phyloP scores from a whole-genome alignment of 92 coral and sea anemone genomes.

The Anthopleura xanthogrammica region DNA sequence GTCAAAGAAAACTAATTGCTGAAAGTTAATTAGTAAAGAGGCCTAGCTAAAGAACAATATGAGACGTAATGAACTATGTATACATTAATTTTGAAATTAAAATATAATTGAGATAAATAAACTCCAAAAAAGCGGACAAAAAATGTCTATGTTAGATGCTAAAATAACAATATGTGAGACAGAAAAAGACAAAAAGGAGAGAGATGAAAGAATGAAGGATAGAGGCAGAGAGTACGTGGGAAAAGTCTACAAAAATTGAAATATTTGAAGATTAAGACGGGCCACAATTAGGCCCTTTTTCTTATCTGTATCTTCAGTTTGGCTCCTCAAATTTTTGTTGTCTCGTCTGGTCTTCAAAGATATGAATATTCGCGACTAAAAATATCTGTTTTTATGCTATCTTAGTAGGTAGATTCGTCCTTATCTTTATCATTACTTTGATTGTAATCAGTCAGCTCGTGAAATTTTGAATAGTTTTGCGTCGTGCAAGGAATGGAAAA shows the following conservation, averaged over 20 bases:
- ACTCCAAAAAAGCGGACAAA: not conserved
- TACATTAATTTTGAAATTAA: no score
- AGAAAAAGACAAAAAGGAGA: not conserved
- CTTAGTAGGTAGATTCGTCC: not conserved
- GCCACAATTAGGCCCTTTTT: not conserved
- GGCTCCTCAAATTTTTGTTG: not conserved
- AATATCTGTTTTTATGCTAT: not conserved
- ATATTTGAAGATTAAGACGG: not conserved
- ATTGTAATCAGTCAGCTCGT: not conserved
- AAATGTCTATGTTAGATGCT: no score
- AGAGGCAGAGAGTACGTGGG: not conserved
- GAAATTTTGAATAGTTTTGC: not conserved
- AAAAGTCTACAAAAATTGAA: not conserved
- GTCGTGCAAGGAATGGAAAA: not conserved
- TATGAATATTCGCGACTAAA: not conserved
- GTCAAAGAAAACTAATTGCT: not conserved
- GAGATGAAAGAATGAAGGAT: not conserved
- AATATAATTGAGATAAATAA: not conserved
- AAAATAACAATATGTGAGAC: not conserved
- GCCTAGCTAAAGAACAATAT: not conserved
- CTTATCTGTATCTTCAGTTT: not conserved
- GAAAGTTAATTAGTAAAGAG: not conserved
- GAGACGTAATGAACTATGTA: no score
- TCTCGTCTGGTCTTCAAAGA: not conserved
- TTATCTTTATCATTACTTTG: not conserved